phyloP scores from a whole-genome alignment of 2,113 vertebrate species.

The Notothenia rossii region DNA sequence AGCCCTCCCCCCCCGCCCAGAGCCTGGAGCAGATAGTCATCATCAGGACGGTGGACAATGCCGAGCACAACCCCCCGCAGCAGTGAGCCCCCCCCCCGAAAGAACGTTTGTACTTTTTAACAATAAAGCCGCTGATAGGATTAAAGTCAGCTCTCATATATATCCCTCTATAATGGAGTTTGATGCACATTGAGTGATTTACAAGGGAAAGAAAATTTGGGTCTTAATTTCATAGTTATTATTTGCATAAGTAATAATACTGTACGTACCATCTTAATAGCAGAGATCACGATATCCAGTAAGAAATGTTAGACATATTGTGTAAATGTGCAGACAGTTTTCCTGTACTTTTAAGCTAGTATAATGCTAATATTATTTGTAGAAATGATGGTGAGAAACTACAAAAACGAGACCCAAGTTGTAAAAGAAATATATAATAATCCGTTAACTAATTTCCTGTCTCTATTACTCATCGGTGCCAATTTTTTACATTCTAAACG shows the following conservation, averaged over 20 bases:
- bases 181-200: neutral
- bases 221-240: neutral
- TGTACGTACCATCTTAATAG: neutral
- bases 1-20: constrained; percentile 61
- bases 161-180: neutral
- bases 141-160: neutral
- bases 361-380: neutral
- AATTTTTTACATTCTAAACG: no score
- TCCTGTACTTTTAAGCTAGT: neutral
- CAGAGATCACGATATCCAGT: no score
- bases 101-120: constrained; percentile 2
- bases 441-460: neutral
- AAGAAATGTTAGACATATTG: no score
- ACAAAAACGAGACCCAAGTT: neutral
- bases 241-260: neutral
- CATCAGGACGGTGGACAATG: constrained; percentile 78
- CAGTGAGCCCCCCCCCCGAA: constrained; percentile 41
- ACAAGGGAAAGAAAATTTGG: neutral
- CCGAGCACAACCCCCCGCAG: constrained; percentile 40
- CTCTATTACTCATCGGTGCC: no score
- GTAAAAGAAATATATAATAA: neutral
- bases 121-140: neutral
- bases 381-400: neutral
- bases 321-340: no score
- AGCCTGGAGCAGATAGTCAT: constrained; percentile 81